Percentiles rank a stretch among this genome's conserved stretches.
Evolutionary conservation across 2,113 vertebrate genomes (phyloP).

Genomic region (Epinephelus moara): DNA sequence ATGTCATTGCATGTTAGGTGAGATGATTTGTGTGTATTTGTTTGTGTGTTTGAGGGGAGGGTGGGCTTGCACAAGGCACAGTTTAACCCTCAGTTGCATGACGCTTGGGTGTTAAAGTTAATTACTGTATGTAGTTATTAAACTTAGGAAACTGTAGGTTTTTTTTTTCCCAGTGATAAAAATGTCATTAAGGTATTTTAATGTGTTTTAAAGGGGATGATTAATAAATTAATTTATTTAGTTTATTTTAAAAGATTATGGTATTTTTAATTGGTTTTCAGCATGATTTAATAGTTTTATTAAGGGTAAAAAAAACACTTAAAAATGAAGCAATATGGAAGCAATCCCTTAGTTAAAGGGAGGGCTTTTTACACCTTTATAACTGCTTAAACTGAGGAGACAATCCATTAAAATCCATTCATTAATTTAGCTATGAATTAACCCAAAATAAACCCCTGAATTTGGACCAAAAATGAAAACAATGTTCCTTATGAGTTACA

Average conservation of each 20-base stretch:
- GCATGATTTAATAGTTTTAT: background rate
- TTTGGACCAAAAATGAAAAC: background rate
- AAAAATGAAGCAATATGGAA: background rate
- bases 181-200: background rate
- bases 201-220: background rate
- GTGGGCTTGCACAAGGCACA: background rate
- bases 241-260: background rate
- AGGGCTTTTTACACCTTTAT: background rate
- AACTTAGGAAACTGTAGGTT: background rate
- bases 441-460: background rate
- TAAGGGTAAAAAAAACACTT: background rate
- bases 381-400: background rate
- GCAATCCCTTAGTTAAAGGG: too few species aligned
- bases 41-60: conserved; percentile 15
- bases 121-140: background rate
- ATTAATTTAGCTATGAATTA: background rate
- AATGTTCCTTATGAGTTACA: too few species aligned
- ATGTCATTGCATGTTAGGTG: conserved; percentile 8
- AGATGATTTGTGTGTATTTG: conserved; percentile 27
- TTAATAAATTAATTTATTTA: background rate
- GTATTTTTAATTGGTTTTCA: background rate
- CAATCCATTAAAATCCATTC: background rate
- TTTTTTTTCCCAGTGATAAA: background rate
- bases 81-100: conserved; percentile 1
- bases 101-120: background rate